These are phyloP conservation scores for Dryobota labecula DNA, from an alignment of 2,888 invertebrate species.

Conservation along the genomic window DNA sequence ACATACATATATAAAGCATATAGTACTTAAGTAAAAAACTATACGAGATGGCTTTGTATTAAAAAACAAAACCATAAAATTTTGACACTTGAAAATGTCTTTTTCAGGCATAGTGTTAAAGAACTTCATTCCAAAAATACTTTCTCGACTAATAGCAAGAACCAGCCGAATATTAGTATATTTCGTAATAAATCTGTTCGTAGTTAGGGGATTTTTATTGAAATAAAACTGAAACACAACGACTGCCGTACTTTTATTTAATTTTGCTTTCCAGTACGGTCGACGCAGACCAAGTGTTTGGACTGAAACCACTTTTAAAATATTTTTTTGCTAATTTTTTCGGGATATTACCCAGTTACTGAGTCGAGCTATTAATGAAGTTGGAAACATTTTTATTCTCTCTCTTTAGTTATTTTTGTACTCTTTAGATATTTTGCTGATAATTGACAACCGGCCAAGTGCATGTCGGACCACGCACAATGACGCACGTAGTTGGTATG, in stretches of 20 bases:
- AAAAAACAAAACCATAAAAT: too few species aligned
- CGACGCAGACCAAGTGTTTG: constrained; percentile 25
- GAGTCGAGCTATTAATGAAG: neutral
- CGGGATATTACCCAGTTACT: neutral
- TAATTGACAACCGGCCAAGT: too few species aligned
- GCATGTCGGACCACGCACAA: too few species aligned
- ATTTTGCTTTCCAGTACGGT: constrained; percentile 5
- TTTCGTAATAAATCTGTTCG: constrained; percentile 11
- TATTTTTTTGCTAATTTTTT: neutral
- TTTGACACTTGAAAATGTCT: too few species aligned
- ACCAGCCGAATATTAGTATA: neutral
- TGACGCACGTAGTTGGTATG: too few species aligned
- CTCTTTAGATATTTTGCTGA: neutral
- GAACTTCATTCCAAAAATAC: too few species aligned
- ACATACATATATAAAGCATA: too few species aligned
- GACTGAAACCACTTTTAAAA: constrained; percentile 24
- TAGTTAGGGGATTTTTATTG: constrained; percentile 12
- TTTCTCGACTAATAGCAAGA: neutral
- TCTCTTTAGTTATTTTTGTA: neutral
- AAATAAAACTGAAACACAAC: constrained; percentile 23
- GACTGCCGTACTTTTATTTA: constrained; percentile 16
- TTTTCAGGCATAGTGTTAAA: too few species aligned
- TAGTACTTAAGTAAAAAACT: too few species aligned
- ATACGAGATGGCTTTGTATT: too few species aligned
- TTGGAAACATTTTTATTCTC: neutral